Evolutionary conservation across 2,888 invertebrate genomes (phyloP), one percentile per base, ranked within the genome.

Genomic region (Clistopyga incitator): DNA sequence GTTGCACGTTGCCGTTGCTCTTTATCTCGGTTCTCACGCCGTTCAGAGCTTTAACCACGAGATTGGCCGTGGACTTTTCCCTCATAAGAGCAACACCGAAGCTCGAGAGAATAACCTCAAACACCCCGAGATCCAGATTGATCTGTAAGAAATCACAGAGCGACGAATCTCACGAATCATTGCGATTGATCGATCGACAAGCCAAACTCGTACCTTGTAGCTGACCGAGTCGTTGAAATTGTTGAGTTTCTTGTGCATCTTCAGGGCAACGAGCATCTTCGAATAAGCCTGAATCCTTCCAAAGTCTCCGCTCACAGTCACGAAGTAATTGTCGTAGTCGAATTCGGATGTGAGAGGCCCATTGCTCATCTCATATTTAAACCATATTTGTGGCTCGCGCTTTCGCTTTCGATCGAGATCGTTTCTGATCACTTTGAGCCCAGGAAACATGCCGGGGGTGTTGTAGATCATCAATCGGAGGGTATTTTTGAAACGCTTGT

Each of bases 241-340:
- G 70, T 88, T 88, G 25, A 86, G 81, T 61, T 86, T 85, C 52
- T 88, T 87, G 81, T 88, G 88, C 82, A 88, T 81, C 74, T 88
- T 88, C 0, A 88, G 64, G 8, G 88, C 87, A 29, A 88, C 88
- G 47, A 88, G 85, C 80, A 88, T 77, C 67, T 88, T 88, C 6
- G 88, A 88, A 45, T 84, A 86, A 6, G 87, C 87, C 50, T 88
- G 86, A 50, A 88, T 85, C 70, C 87, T 82, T 0, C 86, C 52
- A 25, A 87, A 86, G 78, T 88, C 87, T 29, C 87, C 87, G 65
- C 68, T 81, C 8, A 88, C 81, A 23, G 86, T 85, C 6, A 88
- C 76, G 64, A 88, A 88, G 72, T 88, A 88, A 83, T 89, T 87
- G 65, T 89, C 88, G 64, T 84, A 89, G 78, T 89, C 88, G 80